Conservation (phyloP, 2,888 invertebrate species). For the Sesia apiformis region DNA sequence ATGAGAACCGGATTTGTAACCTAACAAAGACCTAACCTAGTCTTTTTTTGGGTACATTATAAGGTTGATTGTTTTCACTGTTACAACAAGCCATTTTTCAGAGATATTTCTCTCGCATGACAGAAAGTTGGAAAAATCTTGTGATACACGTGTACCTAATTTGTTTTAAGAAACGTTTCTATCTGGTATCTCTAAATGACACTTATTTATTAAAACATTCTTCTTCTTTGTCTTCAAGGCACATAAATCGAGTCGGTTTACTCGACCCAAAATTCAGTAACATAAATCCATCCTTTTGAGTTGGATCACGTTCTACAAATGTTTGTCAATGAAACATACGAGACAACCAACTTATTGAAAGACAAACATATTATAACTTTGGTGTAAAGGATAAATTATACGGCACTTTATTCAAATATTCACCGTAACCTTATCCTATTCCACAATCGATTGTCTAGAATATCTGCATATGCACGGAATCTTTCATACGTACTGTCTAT, state of each 20-base stretch:
- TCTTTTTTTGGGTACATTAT: too few relatives aligned
- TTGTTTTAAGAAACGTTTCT: too few relatives aligned
- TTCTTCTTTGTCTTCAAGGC: slow-evolving; percentile 35
- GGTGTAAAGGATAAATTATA: slow-evolving; percentile 1
- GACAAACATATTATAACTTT: slow-evolving; percentile 48
- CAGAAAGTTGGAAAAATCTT: background rate
- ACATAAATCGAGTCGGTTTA: slow-evolving; percentile 34
- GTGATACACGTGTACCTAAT: too few relatives aligned
- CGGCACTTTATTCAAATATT: too few relatives aligned
- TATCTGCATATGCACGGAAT: too few relatives aligned
- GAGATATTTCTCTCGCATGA: background rate
- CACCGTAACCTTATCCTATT: too few relatives aligned
- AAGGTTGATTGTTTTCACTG: background rate
- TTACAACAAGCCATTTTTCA: background rate
- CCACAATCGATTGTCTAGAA: too few relatives aligned
- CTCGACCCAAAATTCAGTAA: slow-evolving; percentile 29
- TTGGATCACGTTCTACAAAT: slow-evolving; percentile 64
- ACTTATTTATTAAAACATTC: slow-evolving; percentile 18
- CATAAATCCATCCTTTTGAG: slow-evolving; percentile 55
- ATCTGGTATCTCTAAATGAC: too few relatives aligned
- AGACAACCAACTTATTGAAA: slow-evolving; percentile 44
- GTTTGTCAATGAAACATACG: slow-evolving; percentile 52
- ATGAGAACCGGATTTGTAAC: too few relatives aligned
- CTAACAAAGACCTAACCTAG: too few relatives aligned
- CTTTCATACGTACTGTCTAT: too few relatives aligned